Conservation (phyloP, 2,888 invertebrate genomes). For the Eupithecia exiguata region DNA sequence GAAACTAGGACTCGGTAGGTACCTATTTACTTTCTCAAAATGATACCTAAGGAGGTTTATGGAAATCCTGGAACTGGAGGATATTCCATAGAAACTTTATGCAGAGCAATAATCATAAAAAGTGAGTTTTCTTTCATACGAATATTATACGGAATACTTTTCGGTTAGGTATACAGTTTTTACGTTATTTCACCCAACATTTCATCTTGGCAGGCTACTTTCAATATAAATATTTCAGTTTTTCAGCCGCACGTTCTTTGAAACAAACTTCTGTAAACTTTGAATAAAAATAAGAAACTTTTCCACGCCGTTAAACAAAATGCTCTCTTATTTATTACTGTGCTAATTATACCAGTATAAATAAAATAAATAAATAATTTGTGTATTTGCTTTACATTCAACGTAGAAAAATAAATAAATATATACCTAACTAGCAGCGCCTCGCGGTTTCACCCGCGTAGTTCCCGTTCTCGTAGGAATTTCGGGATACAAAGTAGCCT, state of each 20-base stretch:
- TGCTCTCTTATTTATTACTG: too few species aligned
- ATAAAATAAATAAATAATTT: too few species aligned
- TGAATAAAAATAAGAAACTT: not conserved
- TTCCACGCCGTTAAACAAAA: not conserved
- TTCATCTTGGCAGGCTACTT: conserved; percentile 34
- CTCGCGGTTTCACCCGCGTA: too few species aligned
- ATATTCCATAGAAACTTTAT: conserved; percentile 28
- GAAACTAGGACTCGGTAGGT: not conserved
- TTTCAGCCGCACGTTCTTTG: conserved; percentile 28
- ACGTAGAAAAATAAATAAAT: too few species aligned
- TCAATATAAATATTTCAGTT: conserved; percentile 41
- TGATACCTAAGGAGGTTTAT: conserved; percentile 6
- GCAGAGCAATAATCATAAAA: conserved; percentile 49
- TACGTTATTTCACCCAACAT: conserved; percentile 41
- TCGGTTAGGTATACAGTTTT: conserved; percentile 42
- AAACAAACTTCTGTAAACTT: conserved; percentile 14
- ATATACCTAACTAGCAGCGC: too few species aligned
- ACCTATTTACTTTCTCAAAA: not conserved
- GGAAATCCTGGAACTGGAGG: conserved; percentile 14
- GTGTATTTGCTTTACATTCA: too few species aligned
- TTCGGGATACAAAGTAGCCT: too few species aligned
- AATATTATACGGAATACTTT: conserved; percentile 51
- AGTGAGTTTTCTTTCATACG: conserved; percentile 51
- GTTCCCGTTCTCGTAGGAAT: too few species aligned
- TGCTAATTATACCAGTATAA: too few species aligned